Conservation (phyloP, 2,888 invertebrate genomes). For the Ctenicera cuprea region DNA sequence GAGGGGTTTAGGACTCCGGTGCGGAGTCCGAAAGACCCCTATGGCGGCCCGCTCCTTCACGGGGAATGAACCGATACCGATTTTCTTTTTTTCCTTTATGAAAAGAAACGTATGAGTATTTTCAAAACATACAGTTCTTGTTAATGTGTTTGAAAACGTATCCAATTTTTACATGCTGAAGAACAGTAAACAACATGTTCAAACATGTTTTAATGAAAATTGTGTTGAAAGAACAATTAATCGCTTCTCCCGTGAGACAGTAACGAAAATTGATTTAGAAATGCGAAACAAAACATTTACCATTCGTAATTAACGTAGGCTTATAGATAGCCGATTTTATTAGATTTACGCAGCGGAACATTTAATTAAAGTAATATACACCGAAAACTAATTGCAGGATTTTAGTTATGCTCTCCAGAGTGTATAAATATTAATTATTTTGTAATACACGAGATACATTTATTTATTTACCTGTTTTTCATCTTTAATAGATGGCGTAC, state of each 20-base stretch:
- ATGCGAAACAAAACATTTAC: neutral
- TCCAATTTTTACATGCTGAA: neutral
- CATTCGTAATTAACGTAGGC: neutral
- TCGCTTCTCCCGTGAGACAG: neutral
- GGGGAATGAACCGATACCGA: too few relatives aligned
- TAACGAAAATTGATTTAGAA: conserved; percentile 14
- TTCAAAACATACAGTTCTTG: too few relatives aligned
- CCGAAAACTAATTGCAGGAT: conserved; percentile 1
- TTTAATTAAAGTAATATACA: conserved; percentile 3
- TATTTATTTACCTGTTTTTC: too few relatives aligned
- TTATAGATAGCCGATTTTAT: conserved; percentile 1
- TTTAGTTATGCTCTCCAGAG: neutral
- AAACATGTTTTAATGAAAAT: conserved; percentile 9
- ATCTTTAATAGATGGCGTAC: too few relatives aligned
- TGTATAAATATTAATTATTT: too few relatives aligned
- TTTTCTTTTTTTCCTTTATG: too few relatives aligned
- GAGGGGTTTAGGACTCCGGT: too few relatives aligned
- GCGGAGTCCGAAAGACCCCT: too few relatives aligned
- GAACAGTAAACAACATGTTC: neutral
- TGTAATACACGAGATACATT: too few relatives aligned
- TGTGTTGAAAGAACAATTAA: neutral
- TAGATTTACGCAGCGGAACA: neutral
- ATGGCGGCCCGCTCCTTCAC: too few relatives aligned
- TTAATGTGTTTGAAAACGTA: too few relatives aligned
- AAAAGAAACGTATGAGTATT: too few relatives aligned